Percentiles rank a stretch among this genome's conserved stretches.
These are phyloP conservation scores for Zapornia atra DNA, from an alignment of 2,113 vertebrate species.

Conservation along the genomic window DNA sequence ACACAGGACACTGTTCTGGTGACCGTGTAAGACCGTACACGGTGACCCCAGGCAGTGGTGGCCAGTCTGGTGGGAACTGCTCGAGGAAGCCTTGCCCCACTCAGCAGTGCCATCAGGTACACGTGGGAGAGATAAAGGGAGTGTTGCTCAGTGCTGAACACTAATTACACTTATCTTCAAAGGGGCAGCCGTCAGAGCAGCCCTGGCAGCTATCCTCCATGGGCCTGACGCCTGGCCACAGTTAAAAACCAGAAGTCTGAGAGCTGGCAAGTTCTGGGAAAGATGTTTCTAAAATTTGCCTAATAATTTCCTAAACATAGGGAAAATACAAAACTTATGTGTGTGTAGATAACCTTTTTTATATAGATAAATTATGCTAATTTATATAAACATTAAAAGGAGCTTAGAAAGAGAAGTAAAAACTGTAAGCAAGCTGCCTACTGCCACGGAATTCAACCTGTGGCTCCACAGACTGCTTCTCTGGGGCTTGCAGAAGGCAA, in stretches of 20 bases:
- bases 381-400: not conserved
- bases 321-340: not conserved
- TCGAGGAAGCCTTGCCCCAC: not conserved
- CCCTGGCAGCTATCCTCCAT: not conserved
- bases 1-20: not conserved
- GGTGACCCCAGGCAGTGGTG: fast-evolving
- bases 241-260: not conserved
- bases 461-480: not conserved
- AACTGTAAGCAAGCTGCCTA: not conserved
- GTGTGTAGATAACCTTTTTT: not conserved
- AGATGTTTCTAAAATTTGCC: not conserved
- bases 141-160: not conserved
- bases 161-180: not conserved
- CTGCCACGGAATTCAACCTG: not conserved
- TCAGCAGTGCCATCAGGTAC: not conserved
- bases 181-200: not conserved
- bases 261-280: not conserved
- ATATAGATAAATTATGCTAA: not conserved
- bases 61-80: not conserved
- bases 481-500: not conserved
- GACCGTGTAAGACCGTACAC: fast-evolving
- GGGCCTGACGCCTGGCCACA: fast-evolving
- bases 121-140: not conserved
- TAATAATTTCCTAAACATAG: not conserved
- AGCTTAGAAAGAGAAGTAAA: not conserved